Percentiles rank a stretch among this genome's conserved stretches.
Evolutionary conservation across 2,888 invertebrate genomes (phyloP).

Genomic region (Eupithecia vulgata): DNA sequence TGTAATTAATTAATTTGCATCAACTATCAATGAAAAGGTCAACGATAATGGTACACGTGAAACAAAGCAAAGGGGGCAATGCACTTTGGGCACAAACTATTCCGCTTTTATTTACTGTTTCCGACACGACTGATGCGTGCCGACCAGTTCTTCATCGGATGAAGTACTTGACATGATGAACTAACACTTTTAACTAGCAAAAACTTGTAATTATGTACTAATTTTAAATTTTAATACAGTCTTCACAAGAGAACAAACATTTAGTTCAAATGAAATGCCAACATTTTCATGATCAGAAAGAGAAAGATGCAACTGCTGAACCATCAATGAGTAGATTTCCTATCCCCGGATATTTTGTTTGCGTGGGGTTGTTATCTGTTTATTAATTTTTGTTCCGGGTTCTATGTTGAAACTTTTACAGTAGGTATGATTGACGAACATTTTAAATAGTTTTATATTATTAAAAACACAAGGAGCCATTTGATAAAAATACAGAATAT

Average conservation of each 20-base stretch:
- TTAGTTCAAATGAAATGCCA: no score
- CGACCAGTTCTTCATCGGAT: no score
- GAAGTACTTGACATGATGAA: no score
- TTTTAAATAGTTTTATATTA: no score
- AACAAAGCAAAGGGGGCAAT: background rate
- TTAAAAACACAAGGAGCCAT: no score
- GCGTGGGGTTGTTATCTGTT: background rate
- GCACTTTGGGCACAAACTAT: background rate
- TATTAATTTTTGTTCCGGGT: background rate
- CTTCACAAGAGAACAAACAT: no score
- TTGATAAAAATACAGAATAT: no score
- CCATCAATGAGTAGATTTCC: constrained; percentile 2
- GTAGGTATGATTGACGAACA: no score
- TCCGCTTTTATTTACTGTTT: background rate
- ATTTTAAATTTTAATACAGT: no score
- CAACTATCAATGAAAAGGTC: constrained; percentile 5
- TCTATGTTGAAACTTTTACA: background rate
- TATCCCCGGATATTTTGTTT: background rate
- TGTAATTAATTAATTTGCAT: background rate
- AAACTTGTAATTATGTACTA: no score
- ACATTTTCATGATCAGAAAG: background rate
- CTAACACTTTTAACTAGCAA: no score
- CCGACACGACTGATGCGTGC: constrained; percentile 8
- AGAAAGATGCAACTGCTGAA: background rate
- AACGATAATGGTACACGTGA: constrained; percentile 7